Base-by-base conservation (phyloP, 2,888 invertebrate species). In the Notodonta dromedarius region DNA sequence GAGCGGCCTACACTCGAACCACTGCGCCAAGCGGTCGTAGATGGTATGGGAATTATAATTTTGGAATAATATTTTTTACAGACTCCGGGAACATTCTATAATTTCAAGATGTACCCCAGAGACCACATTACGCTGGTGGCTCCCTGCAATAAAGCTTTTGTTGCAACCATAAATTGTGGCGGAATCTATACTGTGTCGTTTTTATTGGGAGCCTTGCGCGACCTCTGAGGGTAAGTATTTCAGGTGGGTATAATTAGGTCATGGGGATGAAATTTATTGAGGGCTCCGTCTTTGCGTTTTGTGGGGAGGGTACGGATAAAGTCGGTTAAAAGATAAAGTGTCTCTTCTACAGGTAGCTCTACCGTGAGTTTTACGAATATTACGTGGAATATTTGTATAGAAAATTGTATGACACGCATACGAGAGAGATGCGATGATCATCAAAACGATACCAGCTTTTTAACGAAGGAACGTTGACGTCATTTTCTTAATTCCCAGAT, bases 181-280 rank as follows among this genome's bases (percentile, higher is more conserved):
- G 56, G 63, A 60, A 74, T 76, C 72, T 76, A 74, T 77, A 64
- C 62, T 57, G 59, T 70, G 75, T 74, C 77, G 63, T 63, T 78
- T 79, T 80, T 78, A 79, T 80, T 77, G 73, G 59, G 59, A 65
- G 40, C 32, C 40, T 63, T 55, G 32, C 65, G 66, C 66, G 66
- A 65, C 67, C 67, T 59, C 12, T n/a, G 39, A n/a, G 40, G 44
- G 53, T 64, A 65, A 63, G 63, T 57, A 66, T 61, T 54, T 55
- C 69, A 65, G 63, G 66, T 67, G 50, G 42, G 56, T 67, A 66
- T 67, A 70, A 74, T 78, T 74, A 76, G 69, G 69, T 24, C 56
- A 59, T 54, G 40, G 32, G 59, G 42, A 48, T 56, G 14, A n/a
- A 76, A 74, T 71, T 74, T 76, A 74, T 68, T 57, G 61, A 57